These are phyloP conservation scores for Oxytorus armatus DNA, from an alignment of 2,888 invertebrate species.

Conservation along the genomic window DNA sequence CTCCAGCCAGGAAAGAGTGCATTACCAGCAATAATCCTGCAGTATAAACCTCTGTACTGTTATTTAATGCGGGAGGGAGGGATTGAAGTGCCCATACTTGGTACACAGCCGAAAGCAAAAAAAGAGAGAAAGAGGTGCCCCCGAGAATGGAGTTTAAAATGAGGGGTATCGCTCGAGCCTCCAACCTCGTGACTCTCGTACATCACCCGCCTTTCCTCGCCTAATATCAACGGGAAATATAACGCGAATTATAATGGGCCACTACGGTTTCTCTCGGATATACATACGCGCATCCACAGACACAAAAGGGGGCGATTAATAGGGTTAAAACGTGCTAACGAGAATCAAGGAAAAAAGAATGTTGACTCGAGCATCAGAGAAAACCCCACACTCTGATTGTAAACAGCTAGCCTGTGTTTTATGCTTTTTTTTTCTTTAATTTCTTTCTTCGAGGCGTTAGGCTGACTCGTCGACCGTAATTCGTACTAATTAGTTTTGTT, in stretches of 20 bases:
- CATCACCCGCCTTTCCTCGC: conserved; percentile 54
- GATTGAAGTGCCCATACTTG: conserved; percentile 44
- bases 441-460: not conserved
- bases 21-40: too few relatives aligned
- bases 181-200: conserved; percentile 58
- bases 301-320: conserved; percentile 53
- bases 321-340: conserved; percentile 56
- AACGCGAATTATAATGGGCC: conserved; percentile 63
- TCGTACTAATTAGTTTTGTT: not conserved
- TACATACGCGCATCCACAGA: not conserved
- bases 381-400: not conserved
- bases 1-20: too few relatives aligned
- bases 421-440: not conserved
- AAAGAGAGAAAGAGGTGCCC: too few relatives aligned
- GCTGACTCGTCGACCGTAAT: not conserved
- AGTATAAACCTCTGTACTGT: conserved; percentile 26
- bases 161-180: conserved; percentile 25
- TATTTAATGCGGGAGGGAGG: conserved; percentile 64
- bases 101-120: conserved; percentile 21
- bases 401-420: not conserved
- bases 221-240: conserved; percentile 57
- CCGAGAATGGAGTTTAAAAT: conserved; percentile 30
- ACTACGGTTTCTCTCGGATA: conserved; percentile 37
- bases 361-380: conserved; percentile 33
- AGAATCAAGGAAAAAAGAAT: conserved; percentile 56